Percentiles rank a stretch among this genome's conserved stretches.
These are phyloP conservation scores for Drosophila chauvacae DNA, from an alignment of 1,140 invertebrate species.

Conservation along the genomic window DNA sequence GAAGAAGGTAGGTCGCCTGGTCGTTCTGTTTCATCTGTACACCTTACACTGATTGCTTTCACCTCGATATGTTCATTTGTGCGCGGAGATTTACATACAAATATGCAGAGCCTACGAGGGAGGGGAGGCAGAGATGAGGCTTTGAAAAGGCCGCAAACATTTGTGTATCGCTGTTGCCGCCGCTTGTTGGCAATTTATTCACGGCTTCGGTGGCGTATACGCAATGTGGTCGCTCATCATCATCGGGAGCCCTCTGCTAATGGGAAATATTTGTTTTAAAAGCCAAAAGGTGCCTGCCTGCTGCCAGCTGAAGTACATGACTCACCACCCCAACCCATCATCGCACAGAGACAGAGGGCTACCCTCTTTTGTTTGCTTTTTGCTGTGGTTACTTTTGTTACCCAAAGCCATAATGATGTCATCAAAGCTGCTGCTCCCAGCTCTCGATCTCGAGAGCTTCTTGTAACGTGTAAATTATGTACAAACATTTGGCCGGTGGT, in stretches of 20 bases:
- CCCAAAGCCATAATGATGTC: slow-evolving; percentile 79
- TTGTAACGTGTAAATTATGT: slow-evolving; percentile 76
- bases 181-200: slow-evolving; percentile 49
- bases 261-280: slow-evolving; percentile 82
- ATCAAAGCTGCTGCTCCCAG: slow-evolving; percentile 52
- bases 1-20: neutral
- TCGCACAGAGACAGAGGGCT: slow-evolving; percentile 12
- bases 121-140: neutral
- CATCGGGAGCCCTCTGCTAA: slow-evolving; percentile 57
- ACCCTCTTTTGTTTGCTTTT: slow-evolving; percentile 3
- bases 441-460: slow-evolving; percentile 44
- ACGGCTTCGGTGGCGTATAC: slow-evolving; percentile 62
- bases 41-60: slow-evolving; percentile 33
- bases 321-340: slow-evolving; percentile 45
- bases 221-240: slow-evolving; percentile 63
- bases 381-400: slow-evolving; percentile 77
- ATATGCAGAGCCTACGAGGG: slow-evolving; percentile 9
- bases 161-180: slow-evolving; percentile 22
- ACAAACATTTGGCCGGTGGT: slow-evolving; percentile 64
- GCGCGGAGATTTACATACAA: slow-evolving; percentile 17
- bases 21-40: neutral
- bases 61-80: slow-evolving; percentile 47
- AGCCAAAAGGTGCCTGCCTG: slow-evolving; percentile 70
- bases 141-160: slow-evolving; percentile 7
- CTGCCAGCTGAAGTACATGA: slow-evolving; percentile 46